Conservation (phyloP, 2,113 vertebrate species). For the Brachyistius frenatus region DNA sequence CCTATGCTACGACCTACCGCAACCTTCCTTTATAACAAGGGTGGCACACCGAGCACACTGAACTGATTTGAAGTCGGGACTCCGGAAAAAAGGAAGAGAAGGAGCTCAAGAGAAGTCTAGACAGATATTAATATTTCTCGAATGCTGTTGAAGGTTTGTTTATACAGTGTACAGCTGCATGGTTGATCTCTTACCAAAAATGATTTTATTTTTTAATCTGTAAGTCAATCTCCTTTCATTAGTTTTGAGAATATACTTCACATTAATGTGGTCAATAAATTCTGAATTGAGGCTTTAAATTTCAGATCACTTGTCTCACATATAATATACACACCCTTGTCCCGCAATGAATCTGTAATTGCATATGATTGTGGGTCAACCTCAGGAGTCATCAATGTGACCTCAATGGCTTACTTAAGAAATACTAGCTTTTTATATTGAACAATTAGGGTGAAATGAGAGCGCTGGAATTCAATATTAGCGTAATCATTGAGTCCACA, state of each 20-base stretch:
- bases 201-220: neutral
- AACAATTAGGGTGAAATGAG: constrained; percentile 59
- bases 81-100: neutral
- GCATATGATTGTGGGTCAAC: constrained; percentile 56
- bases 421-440: constrained; percentile 59
- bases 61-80: neutral
- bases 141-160: neutral
- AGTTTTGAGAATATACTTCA: neutral
- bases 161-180: neutral
- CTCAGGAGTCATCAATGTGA: constrained; percentile 59
- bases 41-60: constrained; percentile 33
- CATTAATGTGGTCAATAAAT: constrained; percentile 4
- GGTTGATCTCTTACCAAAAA: neutral
- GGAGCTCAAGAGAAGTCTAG: neutral
- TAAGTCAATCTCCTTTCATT: neutral
- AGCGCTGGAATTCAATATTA: constrained; percentile 44
- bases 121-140: neutral
- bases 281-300: constrained; percentile 19
- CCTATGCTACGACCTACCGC: constrained; percentile 60
- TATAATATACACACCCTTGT: constrained; percentile 44
- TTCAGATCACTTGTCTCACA: constrained; percentile 42
- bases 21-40: constrained; percentile 34
- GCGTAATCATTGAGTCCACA: constrained; percentile 38
- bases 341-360: constrained; percentile 51
- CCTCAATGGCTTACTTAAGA: constrained; percentile 62